Base-by-base conservation (phyloP, 2,888 invertebrate genomes). In the Baronia brevicornis region DNA sequence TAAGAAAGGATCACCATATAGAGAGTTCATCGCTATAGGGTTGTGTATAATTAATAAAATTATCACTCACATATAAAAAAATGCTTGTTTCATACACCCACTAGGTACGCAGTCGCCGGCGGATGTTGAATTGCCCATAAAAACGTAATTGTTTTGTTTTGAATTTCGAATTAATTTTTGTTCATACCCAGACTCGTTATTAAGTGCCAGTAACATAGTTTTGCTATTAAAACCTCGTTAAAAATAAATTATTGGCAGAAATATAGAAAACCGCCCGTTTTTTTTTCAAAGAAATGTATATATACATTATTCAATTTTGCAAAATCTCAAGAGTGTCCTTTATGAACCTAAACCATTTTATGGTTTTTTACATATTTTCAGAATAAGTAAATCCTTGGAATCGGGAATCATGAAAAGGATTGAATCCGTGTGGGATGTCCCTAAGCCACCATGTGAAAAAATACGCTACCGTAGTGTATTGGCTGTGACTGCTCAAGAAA, bases 1-100 rank as follows among this genome's bases (percentile, higher is more conserved):
- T 5, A 85, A 84, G 37, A 89, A 88, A 55, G 71, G 78, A 17
- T 89, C 90, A 5, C 89, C 90, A 0, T 87, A 89, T 55, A 84
- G 75, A 23, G 88, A 90, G 59, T 77, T 88, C 47, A 63, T 90
- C 40, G 84, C 86, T 41, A 87, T 86, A 45, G 89, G 88, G 90
- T n/a, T n/a, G n/a, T n/a, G n/a, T n/a, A n/a, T n/a, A 5, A 8
- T 13, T 6, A n/a, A 2, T n/a, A 19, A 4, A 21, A 10, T 11
- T 11, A 21, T n/a, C 25, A 7, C n/a, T 24, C 13, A 11, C 1
- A 3, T 5, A 5, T 23, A n/a, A n/a, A n/a, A n/a, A n/a, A n/a
- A n/a, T n/a, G n/a, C n/a, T n/a, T n/a, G n/a, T n/a, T n/a, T n/a
- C n/a, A n/a, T n/a, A n/a, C n/a, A n/a, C n/a, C n/a, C n/a, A n/a